A percentile compares a stretch with the other conserved stretches of the same genome.
Evolutionary conservation across 2,797 vertebrate genomes (phyloP).

Genomic region (Dicrostonyx torquatus): DNA sequence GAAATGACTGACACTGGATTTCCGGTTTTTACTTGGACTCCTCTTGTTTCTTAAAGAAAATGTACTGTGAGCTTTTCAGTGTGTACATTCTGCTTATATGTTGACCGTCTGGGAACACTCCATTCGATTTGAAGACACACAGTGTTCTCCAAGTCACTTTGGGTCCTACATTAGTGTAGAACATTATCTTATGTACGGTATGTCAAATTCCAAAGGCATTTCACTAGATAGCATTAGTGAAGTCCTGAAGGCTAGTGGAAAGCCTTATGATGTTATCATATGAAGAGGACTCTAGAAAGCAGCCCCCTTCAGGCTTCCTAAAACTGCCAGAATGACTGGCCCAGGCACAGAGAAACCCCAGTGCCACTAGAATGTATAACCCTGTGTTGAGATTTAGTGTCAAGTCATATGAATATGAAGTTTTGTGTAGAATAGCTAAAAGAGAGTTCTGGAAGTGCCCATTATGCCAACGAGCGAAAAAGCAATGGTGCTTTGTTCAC

Average conservation of each 20-base stretch:
- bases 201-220: conserved; percentile 32
- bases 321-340: not conserved
- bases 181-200: not conserved
- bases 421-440: not conserved
- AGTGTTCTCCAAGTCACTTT: not conserved
- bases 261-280: not conserved
- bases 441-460: not conserved
- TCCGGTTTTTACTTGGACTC: not conserved
- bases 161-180: not conserved
- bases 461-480: not conserved
- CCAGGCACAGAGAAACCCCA: not conserved
- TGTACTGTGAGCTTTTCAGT: not conserved
- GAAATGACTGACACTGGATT: conserved; percentile 7
- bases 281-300: not conserved
- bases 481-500: not conserved
- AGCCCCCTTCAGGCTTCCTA: not conserved
- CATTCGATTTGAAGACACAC: not conserved
- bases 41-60: not conserved
- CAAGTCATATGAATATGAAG: not conserved
- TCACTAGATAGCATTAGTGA: not conserved
- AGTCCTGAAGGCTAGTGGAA: not conserved
- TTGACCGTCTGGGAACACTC: not conserved
- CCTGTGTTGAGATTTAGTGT: not conserved
- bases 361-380: not conserved
- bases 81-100: not conserved